Evolutionary conservation across 2,797 vertebrate genomes (phyloP), one percentile per base, ranked within the genome.

Genomic region (Clarias platycephalus): DNA sequence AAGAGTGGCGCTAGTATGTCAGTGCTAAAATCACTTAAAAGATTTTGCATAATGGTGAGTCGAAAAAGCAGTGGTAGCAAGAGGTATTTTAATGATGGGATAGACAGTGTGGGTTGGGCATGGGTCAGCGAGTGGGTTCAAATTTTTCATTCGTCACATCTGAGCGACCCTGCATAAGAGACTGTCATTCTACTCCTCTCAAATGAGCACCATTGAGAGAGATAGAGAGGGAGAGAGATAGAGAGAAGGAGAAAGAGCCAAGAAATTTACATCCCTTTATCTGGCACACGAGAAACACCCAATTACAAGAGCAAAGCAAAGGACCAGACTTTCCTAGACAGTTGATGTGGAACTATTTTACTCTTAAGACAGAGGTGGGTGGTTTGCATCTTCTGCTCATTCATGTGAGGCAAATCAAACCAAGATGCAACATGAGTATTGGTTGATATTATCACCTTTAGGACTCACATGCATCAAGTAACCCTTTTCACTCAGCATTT

Each of bases 11-110:
- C 81, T 70, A 81, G 83, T 83, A 83, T 83, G 86, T 89, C 88
- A 93, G 88, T 87, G 90, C 89, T 92, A 91, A 92, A 95, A 94
- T 94, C 93, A 94, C 92, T 93, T 94, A 91, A 88, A 93, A 85
- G 89, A 90, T 90, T 80, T 91, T 89, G 81, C 81, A 91, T 93
- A 90, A 95, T 94, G 93, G 92, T 88, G 90, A 91, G 90, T 89
- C 89, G 93, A 94, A 93, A 93, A 85, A 87, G 91, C 87, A 90
- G 76, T 79, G 86, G 90, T 93, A 92, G 88, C 91, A 86, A 84
- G 91, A 91, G 91, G 90, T 92, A 94, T 95, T 95, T 95, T 95
- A 95, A 95, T 95, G 94, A 95, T 95, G 94, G 93, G 92, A 91
- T 91, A 93, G 94, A 89, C 91, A 89, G 90, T 84, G 91, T 88